Conservation (phyloP, 1,140 invertebrate genomes). For the Homalodisca vitripennis region DNA sequence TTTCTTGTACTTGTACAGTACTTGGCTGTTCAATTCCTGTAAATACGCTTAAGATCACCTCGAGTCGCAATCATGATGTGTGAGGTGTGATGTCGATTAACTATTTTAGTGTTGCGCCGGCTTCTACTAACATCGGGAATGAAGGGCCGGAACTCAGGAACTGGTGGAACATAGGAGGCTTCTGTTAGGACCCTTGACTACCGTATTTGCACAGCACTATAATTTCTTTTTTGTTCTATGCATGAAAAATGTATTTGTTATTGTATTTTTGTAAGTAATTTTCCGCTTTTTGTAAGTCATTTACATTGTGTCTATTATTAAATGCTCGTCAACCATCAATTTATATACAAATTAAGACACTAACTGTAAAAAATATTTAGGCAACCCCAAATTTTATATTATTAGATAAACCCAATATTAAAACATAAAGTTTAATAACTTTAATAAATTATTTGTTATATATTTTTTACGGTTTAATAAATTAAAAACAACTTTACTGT, state of each 20-base stretch:
- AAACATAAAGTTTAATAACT: no score
- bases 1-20: constrained; percentile 4
- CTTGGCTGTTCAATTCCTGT: background rate
- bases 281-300: background rate
- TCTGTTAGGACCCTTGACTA: no score
- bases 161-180: no score
- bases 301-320: background rate
- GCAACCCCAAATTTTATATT: no score
- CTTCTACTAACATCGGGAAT: constrained; percentile 22
- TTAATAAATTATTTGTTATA: no score
- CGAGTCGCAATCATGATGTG: background rate
- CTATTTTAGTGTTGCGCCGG: constrained; percentile 2
- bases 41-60: constrained; percentile 7
- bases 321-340: no score
- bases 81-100: constrained; percentile 2
- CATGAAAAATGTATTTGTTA: constrained; percentile 3
- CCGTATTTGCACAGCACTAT: background rate
- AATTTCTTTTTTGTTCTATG: background rate
- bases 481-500: no score
- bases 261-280: background rate
- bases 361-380: no score
- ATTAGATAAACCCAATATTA: no score
- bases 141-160: no score
- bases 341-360: no score
- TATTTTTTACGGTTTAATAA: no score